A percentile compares a stretch with the other conserved stretches of the same genome.
Evolutionary conservation across 35 echinoderm and acorn worm genomes (phyloP).

Genomic region (Apostichopus japonicus): DNA sequence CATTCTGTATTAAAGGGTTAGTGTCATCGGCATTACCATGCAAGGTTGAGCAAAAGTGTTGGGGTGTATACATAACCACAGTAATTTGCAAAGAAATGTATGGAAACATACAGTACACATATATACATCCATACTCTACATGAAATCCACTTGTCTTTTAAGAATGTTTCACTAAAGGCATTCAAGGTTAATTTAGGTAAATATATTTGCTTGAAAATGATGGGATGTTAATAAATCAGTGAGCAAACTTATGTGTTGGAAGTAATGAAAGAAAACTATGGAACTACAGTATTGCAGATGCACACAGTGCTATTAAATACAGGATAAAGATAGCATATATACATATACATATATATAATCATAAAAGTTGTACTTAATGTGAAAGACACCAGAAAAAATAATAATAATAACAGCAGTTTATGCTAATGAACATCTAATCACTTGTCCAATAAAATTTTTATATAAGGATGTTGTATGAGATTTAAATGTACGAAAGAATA

Average conservation of each 20-base stretch:
- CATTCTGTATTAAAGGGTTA: conserved; percentile 37
- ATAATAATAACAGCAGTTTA: too few relatives aligned
- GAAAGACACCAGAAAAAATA: too few relatives aligned
- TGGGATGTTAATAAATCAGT: conserved; percentile 49
- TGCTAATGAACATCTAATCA: too few relatives aligned
- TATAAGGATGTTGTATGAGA: too few relatives aligned
- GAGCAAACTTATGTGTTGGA: conserved; percentile 46
- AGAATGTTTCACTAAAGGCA: conserved; percentile 20
- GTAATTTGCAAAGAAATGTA: conserved; percentile 51
- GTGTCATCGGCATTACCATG: conserved; percentile 49
- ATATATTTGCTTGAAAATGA: conserved; percentile 56
- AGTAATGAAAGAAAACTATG: conserved; percentile 35
- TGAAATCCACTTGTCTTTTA: conserved; percentile 33
- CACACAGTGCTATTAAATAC: conserved; percentile 1
- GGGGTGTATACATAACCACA: conserved; percentile 50
- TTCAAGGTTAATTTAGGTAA: conserved; percentile 35
- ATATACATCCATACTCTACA: conserved; percentile 34
- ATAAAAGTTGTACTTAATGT: too few relatives aligned
- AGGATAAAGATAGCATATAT: too few relatives aligned
- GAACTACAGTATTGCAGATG: conserved; percentile 33
- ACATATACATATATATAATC: too few relatives aligned
- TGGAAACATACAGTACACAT: conserved; percentile 49
- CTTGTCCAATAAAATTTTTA: too few relatives aligned
- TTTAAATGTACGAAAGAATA: too few relatives aligned
- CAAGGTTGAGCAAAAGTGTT: conserved; percentile 40